These are phyloP conservation scores for Elephas maximus DNA, from an alignment of 2,113 vertebrate species.

Conservation along the genomic window DNA sequence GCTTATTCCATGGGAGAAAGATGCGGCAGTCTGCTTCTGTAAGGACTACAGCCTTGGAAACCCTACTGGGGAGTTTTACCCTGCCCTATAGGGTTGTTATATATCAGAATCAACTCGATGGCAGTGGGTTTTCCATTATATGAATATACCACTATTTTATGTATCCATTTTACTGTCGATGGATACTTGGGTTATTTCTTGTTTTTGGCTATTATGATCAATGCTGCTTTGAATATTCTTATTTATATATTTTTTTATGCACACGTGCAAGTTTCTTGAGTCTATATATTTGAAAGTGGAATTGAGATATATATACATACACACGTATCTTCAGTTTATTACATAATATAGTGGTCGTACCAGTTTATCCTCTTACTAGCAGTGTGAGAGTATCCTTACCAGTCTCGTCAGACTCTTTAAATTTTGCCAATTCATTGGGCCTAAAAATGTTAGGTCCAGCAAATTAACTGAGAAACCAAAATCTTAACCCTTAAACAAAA, in stretches of 20 bases:
- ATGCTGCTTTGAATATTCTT: no score
- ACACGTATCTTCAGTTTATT: conserved; percentile 35
- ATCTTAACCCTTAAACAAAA: conserved; percentile 21
- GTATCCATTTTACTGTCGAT: not conserved
- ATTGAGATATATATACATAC: not conserved
- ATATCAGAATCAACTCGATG: no score
- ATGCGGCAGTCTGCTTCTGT: no score
- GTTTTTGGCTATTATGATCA: not conserved
- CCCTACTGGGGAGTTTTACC: no score
- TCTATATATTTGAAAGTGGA: not conserved
- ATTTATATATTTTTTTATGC: not conserved
- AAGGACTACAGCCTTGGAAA: no score
- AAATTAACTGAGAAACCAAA: conserved; percentile 62
- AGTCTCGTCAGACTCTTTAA: conserved; percentile 22
- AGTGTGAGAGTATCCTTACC: not conserved
- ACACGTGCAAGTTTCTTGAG: not conserved
- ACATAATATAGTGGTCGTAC: not conserved
- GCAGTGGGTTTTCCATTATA: not conserved
- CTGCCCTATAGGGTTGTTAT: no score
- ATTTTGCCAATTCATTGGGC: not conserved
- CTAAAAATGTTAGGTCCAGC: conserved; percentile 41
- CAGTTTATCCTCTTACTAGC: not conserved
- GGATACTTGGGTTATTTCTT: not conserved
- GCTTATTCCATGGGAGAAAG: no score
- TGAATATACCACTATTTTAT: not conserved